Evolutionary conservation across 2,888 invertebrate genomes (phyloP).

Genomic region (Lucinisca nassula): DNA sequence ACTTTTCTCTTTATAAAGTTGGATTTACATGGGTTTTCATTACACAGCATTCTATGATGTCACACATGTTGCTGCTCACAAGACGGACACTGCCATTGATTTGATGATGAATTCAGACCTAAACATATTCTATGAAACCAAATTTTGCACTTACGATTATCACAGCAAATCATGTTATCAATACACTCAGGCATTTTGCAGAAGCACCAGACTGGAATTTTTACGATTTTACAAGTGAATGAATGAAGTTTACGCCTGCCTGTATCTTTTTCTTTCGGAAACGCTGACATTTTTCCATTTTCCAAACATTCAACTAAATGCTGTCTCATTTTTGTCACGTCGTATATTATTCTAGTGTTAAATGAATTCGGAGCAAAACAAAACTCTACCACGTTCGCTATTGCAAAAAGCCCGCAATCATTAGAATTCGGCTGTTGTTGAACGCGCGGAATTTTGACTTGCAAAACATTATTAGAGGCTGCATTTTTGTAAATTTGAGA

Average conservation of each 20-base stretch:
- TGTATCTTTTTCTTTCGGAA: not conserved
- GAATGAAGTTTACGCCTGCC: not conserved
- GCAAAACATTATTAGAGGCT: not conserved
- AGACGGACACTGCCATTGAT: not conserved
- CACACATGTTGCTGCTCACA: not conserved
- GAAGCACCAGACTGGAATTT: not conserved
- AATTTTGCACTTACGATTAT: not conserved
- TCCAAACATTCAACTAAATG: constrained; percentile 11
- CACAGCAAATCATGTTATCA: not conserved
- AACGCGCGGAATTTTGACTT: not conserved
- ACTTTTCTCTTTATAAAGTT: no score
- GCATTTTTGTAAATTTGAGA: not conserved
- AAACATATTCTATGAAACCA: constrained; percentile 1
- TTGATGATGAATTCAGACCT: not conserved
- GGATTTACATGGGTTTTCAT: no score
- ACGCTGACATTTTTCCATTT: not conserved
- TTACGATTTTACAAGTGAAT: not conserved
- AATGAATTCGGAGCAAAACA: not conserved
- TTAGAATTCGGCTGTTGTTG: constrained; percentile 5
- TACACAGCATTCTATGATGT: no score
- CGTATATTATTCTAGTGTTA: not conserved
- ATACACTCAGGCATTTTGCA: constrained; percentile 7
- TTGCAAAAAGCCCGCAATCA: constrained; percentile 3
- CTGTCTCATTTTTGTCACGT: not conserved
- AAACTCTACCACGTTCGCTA: constrained; percentile 10